phyloP scores from a whole-genome alignment of 2,797 vertebrate genomes.

The Pipistrellus pygmaeus region DNA sequence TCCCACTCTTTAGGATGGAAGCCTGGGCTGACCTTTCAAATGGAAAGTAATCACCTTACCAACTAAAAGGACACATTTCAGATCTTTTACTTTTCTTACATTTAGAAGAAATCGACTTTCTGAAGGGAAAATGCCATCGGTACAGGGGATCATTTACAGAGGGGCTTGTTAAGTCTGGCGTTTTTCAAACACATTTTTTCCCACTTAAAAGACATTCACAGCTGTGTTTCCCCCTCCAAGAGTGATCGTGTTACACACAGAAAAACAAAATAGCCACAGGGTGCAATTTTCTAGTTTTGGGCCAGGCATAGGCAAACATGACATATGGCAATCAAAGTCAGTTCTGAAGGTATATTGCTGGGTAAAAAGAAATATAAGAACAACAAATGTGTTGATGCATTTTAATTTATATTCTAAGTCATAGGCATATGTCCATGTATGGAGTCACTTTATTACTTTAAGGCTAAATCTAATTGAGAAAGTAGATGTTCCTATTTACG shows the following conservation, averaged over 20 bases:
- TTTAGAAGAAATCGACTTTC: slow-evolving; percentile 55
- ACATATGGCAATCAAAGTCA: slow-evolving; percentile 48
- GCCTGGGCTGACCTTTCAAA: background rate
- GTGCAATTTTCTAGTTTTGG: slow-evolving; percentile 1
- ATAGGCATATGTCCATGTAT: background rate
- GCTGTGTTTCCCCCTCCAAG: background rate
- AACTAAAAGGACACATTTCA: slow-evolving; percentile 32
- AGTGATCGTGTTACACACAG: background rate
- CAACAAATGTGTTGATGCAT: background rate
- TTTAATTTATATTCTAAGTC: slow-evolving; percentile 32
- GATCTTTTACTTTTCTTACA: slow-evolving; percentile 64
- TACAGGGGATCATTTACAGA: slow-evolving; percentile 61
- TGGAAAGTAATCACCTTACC: background rate
- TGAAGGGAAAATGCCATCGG: slow-evolving; percentile 61
- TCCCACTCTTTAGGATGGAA: background rate
- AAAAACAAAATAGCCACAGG: slow-evolving; percentile 51
- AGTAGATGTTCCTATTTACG: background rate
- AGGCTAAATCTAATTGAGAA: background rate
- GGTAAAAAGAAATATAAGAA: background rate
- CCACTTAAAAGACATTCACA: slow-evolving; percentile 43
- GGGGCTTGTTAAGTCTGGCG: slow-evolving; percentile 24
- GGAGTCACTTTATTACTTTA: background rate
- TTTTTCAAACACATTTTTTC: slow-evolving; percentile 10
- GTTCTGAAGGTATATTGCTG: background rate
- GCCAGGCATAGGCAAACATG: background rate